Percentiles rank a stretch among this genome's conserved stretches.
Evolutionary conservation across 2,888 invertebrate genomes (phyloP).

Genomic region (Siphlonurus alternatus): DNA sequence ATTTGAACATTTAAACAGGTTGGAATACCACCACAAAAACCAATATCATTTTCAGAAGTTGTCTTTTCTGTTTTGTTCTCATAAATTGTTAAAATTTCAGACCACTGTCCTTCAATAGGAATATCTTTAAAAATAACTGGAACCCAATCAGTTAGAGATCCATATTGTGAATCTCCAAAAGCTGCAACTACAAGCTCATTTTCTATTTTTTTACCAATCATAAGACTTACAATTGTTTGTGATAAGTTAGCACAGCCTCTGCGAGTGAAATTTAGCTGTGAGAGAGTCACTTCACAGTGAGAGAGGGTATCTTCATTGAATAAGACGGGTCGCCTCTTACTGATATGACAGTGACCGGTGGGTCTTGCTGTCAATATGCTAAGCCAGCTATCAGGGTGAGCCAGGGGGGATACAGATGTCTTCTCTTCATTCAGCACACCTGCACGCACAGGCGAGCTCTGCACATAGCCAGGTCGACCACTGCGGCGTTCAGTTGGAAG

Average conservation of each 20-base stretch:
- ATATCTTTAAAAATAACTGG: background rate
- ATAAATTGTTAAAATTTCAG: background rate
- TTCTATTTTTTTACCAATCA: background rate
- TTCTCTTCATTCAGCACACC: slow-evolving; percentile 19
- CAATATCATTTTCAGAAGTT: background rate
- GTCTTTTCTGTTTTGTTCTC: background rate
- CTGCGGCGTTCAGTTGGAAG: slow-evolving; percentile 27
- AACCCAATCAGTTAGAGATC: background rate
- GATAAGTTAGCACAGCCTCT: background rate
- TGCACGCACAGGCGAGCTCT: slow-evolving; percentile 43
- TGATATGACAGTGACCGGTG: background rate
- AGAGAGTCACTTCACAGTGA: background rate
- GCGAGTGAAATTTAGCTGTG: background rate
- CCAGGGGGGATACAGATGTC: background rate
- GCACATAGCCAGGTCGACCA: slow-evolving; percentile 61
- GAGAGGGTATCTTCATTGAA: background rate
- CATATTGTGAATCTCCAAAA: background rate
- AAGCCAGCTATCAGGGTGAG: background rate
- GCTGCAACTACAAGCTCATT: background rate
- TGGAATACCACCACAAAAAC: background rate
- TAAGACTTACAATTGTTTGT: background rate
- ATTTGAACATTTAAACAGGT: background rate
- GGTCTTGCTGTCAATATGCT: background rate
- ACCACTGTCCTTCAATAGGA: background rate
- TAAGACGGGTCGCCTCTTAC: background rate